Percentiles rank a stretch among this genome's conserved stretches.
phyloP scores from a whole-genome alignment of 2,113 vertebrate genomes.

The Takifugu flavidus region DNA sequence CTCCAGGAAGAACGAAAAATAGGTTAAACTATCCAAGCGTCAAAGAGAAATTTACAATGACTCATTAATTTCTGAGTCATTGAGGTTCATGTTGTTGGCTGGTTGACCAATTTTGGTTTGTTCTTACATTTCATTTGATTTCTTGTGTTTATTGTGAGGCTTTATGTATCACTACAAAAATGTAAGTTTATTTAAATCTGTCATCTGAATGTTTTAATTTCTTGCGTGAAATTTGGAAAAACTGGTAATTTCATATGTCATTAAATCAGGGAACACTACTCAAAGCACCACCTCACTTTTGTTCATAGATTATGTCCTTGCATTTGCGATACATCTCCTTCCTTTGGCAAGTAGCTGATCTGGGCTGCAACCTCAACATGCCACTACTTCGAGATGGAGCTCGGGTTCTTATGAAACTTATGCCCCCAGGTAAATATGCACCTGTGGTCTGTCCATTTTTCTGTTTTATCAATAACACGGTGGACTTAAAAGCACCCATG shows the following conservation, averaged over 20 bases:
- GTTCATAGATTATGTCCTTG: slow-evolving; percentile 95
- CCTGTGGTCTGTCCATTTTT: background rate
- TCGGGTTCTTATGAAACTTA: slow-evolving; percentile 97
- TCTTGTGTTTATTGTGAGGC: too few species aligned
- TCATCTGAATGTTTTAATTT: too few species aligned
- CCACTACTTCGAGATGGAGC: slow-evolving; percentile 95
- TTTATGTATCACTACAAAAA: too few species aligned
- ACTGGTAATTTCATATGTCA: background rate
- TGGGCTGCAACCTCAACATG: slow-evolving; percentile 97
- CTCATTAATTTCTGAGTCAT: too few species aligned
- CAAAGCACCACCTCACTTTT: background rate
- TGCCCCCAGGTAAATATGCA: slow-evolving; percentile 88
- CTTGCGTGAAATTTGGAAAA: background rate
- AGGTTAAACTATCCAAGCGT: too few species aligned
- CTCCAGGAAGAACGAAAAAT: too few species aligned
- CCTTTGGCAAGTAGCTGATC: slow-evolving; percentile 98
- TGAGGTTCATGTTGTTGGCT: too few species aligned
- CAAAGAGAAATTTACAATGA: too few species aligned
- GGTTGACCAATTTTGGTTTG: too few species aligned
- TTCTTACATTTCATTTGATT: too few species aligned
- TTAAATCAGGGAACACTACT: background rate
- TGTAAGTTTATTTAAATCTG: too few species aligned
- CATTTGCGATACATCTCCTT: slow-evolving; percentile 98
- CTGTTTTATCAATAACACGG: background rate
- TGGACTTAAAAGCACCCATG: background rate